Conservation (phyloP, 2,797 vertebrate species). For the Setipinna tenuifilis region DNA sequence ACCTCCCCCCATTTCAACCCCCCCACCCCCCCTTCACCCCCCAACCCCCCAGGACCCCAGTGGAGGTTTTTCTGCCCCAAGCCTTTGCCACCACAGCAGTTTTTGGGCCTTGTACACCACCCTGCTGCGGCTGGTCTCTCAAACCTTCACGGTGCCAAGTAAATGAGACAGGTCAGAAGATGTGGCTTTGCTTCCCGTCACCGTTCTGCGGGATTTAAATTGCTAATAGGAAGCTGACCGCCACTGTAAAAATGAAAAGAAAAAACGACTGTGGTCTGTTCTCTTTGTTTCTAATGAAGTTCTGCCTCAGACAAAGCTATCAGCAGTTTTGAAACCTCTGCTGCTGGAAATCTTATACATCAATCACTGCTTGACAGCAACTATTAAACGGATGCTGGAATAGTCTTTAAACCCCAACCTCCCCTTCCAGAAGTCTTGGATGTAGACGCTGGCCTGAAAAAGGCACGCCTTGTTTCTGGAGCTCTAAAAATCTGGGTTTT, state of each 20-base stretch:
- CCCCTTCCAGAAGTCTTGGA: conserved; percentile 54
- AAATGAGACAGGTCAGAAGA: conserved; percentile 24
- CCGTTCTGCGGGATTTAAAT: neutral
- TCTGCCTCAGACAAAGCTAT: conserved; percentile 48
- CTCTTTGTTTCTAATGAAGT: conserved; percentile 10
- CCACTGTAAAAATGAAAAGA: neutral
- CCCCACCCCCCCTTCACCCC: no score
- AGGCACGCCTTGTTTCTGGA: conserved; percentile 51
- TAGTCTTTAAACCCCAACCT: conserved; percentile 54
- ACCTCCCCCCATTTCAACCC: no score
- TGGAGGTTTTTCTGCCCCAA: conserved; percentile 1
- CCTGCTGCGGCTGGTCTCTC: neutral
- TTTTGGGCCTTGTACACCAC: conserved; percentile 9
- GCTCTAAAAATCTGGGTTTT: conserved; percentile 52
- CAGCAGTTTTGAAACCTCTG: conserved; percentile 36
- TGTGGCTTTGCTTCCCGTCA: conserved; percentile 9
- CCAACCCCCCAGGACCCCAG: neutral
- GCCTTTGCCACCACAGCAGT: conserved; percentile 24
- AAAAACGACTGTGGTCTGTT: neutral
- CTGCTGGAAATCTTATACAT: conserved; percentile 62
- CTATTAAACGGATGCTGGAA: conserved; percentile 58
- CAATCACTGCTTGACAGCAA: conserved; percentile 59
- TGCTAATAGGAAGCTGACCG: neutral
- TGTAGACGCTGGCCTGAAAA: conserved; percentile 50
- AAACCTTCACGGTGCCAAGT: conserved; percentile 8